These are phyloP conservation scores for Anthopleura sola DNA, from an alignment of 64 coral and sea anemone species.

Conservation along the genomic window DNA sequence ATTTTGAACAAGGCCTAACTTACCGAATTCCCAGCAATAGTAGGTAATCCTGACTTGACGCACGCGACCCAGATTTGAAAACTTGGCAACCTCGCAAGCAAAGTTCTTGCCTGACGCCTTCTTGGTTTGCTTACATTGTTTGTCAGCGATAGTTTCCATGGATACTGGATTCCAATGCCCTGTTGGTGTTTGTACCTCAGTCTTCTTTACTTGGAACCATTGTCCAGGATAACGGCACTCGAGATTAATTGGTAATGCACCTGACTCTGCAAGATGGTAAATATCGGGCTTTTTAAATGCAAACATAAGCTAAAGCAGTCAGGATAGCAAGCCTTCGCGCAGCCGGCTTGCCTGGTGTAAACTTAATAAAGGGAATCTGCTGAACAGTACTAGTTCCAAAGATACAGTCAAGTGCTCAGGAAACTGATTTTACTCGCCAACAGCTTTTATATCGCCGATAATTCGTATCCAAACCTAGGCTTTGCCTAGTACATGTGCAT, in stretches of 20 bases:
- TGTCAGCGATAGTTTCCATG: neutral
- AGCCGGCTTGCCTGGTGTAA: too few relatives aligned
- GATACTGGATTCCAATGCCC: neutral
- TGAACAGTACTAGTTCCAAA: too few relatives aligned
- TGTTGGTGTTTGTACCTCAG: neutral
- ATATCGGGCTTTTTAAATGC: neutral
- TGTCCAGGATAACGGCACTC: conserved; percentile 3
- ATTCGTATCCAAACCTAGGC: too few relatives aligned
- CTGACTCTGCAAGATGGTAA: neutral
- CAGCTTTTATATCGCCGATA: too few relatives aligned
- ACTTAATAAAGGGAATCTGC: too few relatives aligned
- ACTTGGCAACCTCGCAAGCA: neutral
- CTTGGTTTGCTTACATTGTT: conserved; percentile 7
- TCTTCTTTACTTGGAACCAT: conserved; percentile 11
- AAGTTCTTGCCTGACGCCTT: neutral
- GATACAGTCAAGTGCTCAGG: too few relatives aligned
- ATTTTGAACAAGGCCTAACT: too few relatives aligned
- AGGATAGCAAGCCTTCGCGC: too few relatives aligned
- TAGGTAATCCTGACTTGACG: neutral
- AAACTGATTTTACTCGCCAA: too few relatives aligned
- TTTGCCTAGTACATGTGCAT: too few relatives aligned
- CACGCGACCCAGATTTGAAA: neutral
- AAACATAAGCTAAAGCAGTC: too few relatives aligned
- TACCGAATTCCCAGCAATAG: conserved; percentile 18
- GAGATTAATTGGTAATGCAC: neutral